Conservation (phyloP, 1,140 invertebrate species). For the Formica exsecta region DNA sequence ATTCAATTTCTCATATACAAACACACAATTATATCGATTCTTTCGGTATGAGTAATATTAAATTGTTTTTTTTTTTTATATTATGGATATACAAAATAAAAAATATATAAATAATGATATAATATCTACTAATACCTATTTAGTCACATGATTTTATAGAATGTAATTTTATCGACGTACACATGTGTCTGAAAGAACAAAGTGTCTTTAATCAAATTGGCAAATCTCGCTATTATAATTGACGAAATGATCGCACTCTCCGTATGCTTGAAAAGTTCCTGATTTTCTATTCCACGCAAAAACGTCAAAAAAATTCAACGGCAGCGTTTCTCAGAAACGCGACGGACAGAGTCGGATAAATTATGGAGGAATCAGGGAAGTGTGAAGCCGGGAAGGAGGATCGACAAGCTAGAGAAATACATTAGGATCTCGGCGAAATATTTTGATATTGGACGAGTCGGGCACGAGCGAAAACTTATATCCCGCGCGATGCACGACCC, state of each 20-base stretch:
- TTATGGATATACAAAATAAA: neutral
- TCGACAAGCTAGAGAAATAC: conserved; percentile 52
- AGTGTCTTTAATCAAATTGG: neutral
- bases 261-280: neutral
- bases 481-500: conserved; percentile 39
- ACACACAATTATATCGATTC: neutral
- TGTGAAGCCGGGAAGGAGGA: neutral
- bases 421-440: conserved; percentile 53
- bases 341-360: conserved; percentile 8
- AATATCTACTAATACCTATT: neutral
- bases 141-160: neutral
- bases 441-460: conserved; percentile 50
- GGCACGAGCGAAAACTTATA: conserved; percentile 25
- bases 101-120: neutral
- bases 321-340: neutral
- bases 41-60: neutral
- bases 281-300: neutral
- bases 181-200: neutral
- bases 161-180: neutral
- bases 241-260: neutral
- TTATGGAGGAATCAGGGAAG: conserved; percentile 38
- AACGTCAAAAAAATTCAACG: neutral
- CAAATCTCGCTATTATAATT: conserved; percentile 13
- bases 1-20: neutral
- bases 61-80: neutral